A percentile compares a stretch with the other conserved stretches of the same genome.
phyloP scores from a whole-genome alignment of 1,140 invertebrate species.

The Heliconius himera region DNA sequence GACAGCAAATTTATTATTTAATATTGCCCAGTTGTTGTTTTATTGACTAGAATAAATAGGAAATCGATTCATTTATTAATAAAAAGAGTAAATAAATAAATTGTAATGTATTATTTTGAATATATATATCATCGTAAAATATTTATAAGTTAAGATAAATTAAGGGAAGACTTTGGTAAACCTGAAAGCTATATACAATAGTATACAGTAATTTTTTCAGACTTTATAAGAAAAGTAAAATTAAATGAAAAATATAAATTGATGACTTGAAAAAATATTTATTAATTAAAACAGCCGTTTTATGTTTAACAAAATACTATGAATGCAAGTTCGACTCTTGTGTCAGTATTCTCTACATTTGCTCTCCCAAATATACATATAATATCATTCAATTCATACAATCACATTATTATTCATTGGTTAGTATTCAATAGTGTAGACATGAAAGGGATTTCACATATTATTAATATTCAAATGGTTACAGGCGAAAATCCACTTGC shows the following conservation, averaged over 20 bases:
- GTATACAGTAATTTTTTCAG: too few species aligned
- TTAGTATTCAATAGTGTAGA: not conserved
- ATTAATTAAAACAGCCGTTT: not conserved
- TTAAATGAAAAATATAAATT: not conserved
- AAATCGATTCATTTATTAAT: too few species aligned
- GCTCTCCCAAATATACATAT: not conserved
- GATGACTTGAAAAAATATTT: not conserved
- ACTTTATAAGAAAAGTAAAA: too few species aligned
- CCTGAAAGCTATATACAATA: too few species aligned
- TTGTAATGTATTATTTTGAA: too few species aligned
- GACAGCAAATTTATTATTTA: too few species aligned
- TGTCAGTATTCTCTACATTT: not conserved
- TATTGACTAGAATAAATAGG: too few species aligned
- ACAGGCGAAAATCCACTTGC: conserved; percentile 74
- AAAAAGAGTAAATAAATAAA: too few species aligned
- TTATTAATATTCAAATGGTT: conserved; percentile 38
- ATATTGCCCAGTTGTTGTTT: too few species aligned
- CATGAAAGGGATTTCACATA: conserved; percentile 1
- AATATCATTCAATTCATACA: not conserved
- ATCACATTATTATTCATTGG: not conserved
- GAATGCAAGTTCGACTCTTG: not conserved
- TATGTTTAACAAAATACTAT: not conserved
- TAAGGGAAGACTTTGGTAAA: not conserved
- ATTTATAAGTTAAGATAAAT: too few species aligned
- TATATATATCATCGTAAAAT: too few species aligned